Evolutionary conservation across 1,140 invertebrate genomes (phyloP), one percentile per base, ranked within the genome.

Genomic region (Drosophila mauritiana): DNA sequence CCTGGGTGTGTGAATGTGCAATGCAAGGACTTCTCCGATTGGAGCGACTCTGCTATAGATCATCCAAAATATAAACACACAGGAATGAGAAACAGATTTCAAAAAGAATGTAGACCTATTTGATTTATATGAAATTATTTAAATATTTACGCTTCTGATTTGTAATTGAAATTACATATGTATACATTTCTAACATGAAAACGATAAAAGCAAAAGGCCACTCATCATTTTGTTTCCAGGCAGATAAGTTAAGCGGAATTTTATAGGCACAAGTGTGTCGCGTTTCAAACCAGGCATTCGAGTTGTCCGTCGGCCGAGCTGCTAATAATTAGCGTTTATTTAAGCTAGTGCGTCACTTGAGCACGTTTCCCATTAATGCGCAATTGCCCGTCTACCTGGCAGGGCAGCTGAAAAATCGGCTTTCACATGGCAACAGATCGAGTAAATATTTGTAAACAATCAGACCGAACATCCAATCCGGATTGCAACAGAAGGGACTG

Each of bases 61-160:
- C 64, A 52, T 75, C 49, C 40, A 68, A 59, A 61, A 55, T 61
- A 69, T 61, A 72, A 39, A 62, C 49, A 84, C 73, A 81, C 73
- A 85, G 78, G 59, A 85, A 86, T 48, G 73, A 73, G 54, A 74
- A 40, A 48, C 52, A 43, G 36, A 37, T 39, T 55, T 56, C 49
- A 67, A 72, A 64, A 77, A 81, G 49, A 52, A 65, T 80, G 76
- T 88, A 88, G 84, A 89, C 77, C 72, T 88, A 89, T 88, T 89
- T 89, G 83, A 88, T 88, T 88, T 88, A 62, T 89, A 88, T 89
- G 86, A 73, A 89, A 73, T 89, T 78, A 80, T 84, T 88, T 86
- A 78, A 88, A 80, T 76, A 78, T 83, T 59, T 84, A 88, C 75
- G 83, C 79, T 80, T 88, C 82, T 89, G 76, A 79, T 88, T 88